phyloP scores from a whole-genome alignment of 1,140 invertebrate genomes.

The Diorhabda carinulata region DNA sequence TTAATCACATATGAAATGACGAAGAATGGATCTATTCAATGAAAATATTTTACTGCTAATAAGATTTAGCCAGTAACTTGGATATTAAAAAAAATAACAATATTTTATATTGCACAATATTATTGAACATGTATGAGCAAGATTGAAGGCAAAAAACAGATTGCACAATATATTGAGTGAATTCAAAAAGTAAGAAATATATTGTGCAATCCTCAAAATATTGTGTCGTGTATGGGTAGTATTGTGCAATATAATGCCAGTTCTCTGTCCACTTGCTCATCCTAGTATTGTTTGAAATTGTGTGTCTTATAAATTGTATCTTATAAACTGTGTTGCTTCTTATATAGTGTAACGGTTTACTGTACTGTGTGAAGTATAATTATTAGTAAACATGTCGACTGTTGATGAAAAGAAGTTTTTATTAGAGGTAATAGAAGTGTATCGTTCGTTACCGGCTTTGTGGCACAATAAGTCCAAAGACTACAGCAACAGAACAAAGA shows the following conservation, averaged over 20 bases:
- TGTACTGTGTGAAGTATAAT: too few species aligned
- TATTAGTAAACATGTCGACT: background rate
- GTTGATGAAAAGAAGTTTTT: background rate
- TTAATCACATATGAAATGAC: too few species aligned
- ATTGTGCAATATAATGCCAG: constrained; percentile 7
- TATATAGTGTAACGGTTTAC: too few species aligned
- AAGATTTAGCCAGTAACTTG: too few species aligned
- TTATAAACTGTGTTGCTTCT: too few species aligned
- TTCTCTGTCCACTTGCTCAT: constrained; percentile 4
- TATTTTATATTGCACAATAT: constrained; percentile 1
- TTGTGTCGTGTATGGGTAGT: constrained; percentile 13
- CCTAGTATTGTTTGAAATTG: too few species aligned
- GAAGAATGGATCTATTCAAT: too few species aligned
- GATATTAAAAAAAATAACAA: too few species aligned
- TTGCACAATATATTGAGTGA: constrained; percentile 23
- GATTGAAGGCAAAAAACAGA: constrained; percentile 9
- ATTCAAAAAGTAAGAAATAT: constrained; percentile 20
- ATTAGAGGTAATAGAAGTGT: constrained; percentile 5
- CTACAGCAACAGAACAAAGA: constrained; percentile 9
- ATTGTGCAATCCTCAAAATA: constrained; percentile 18
- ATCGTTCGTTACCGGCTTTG: background rate
- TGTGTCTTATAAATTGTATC: too few species aligned
- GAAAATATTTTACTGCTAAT: too few species aligned
- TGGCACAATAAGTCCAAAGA: constrained; percentile 6
- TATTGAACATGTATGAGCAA: constrained; percentile 17